Base-by-base conservation (phyloP, 2,888 invertebrate genomes). In the Ophion obscuratus region DNA sequence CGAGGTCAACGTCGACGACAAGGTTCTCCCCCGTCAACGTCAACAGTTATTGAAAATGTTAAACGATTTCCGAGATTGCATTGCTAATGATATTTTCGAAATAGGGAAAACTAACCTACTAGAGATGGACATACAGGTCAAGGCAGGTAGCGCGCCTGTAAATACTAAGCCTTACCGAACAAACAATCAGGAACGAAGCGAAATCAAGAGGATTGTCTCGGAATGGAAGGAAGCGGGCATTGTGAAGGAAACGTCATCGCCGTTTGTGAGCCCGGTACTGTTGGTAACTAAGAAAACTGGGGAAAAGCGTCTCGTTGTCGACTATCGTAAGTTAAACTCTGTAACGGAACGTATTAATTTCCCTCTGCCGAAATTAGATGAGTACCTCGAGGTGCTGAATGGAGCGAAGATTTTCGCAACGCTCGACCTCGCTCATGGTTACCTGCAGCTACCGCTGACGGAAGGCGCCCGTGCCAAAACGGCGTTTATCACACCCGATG, bases 371-470 rank as follows among this genome's bases (percentile, higher is more conserved):
- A 85, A 85, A 47, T 64, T 57, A 17, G 44, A 61, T 24, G 73
- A 59, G 24, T 79, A 88, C 81, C 89, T 90, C 10, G 78, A 89
- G 1, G 91, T 85, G 44, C 88, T 68, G 68, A 44, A 20, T 24
- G 68, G 68, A 4, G 44, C 68, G 2, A 68, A 68, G 44, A 4
- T 68, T 79, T 93, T 90, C 71, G 90, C 91, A 0, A 88, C 89
- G 3, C 76, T 93, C 3, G 92, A 94, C 73, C 44, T 92, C 6
- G 90, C 89, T 59, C 88, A 86, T 7, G 93, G 92, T 0, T 91
- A 92, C 75, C 89, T 90, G 27, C 93, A 93, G 75, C 91, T 94
- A 3, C 90, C 89, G 0, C 85, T 94, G 17, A 86, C 83, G 53
- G 88, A 90, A n/a, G 74, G 89, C 0, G 91, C 92, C n/a, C 87